Evolutionary conservation across 2,888 invertebrate genomes (phyloP), one percentile per base, ranked within the genome.

Genomic region (Biston betularia): DNA sequence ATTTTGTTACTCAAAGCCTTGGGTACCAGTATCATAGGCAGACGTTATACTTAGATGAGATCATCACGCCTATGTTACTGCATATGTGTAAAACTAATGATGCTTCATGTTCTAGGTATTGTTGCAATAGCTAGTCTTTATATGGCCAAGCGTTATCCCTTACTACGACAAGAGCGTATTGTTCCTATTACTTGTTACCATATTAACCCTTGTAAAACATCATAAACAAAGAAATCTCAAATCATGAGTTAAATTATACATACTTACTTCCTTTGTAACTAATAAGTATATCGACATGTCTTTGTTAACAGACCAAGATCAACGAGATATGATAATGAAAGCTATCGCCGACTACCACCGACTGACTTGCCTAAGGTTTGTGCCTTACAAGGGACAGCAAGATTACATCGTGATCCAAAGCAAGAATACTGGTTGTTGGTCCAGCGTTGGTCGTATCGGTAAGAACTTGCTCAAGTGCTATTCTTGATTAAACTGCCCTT

Each of bases 351-450:
- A 97, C 79, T 97, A 97, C 85, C 97, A 97, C 77, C 95, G 95
- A 38, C 92, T 95, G 75, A 97, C 97, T 0, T 97, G 97, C 82
- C 94, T 97, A 14, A 94, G 95, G 54, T 97, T 97, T 83, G 95
- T 96, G n/a, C 95, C 95, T 0, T 94, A 95, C 79, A 90, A 87
- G 0, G 90, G 94, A 0, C 96, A 97, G 79, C 79, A 75, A 0
- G 97, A 97, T 82, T 97, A 97, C 83, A 88, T 97, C 52, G 92
- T 94, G 9, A 96, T 97, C 70, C 95, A 95, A 48, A 96, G 95
- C 74, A 93, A 94, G n/a, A 94, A 94, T 67, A 96, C 96, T 0
- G 97, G 97, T 1, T 97, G 97, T 81, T 97, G 97, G 97, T 97
- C 97, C 5, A 96, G 96, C 65, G 97, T 97, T 0, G 97, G 97